Percentiles rank a stretch among this genome's conserved stretches.
Evolutionary conservation across 2,113 vertebrate genomes (phyloP).

Genomic region (Zapus hudsonius): DNA sequence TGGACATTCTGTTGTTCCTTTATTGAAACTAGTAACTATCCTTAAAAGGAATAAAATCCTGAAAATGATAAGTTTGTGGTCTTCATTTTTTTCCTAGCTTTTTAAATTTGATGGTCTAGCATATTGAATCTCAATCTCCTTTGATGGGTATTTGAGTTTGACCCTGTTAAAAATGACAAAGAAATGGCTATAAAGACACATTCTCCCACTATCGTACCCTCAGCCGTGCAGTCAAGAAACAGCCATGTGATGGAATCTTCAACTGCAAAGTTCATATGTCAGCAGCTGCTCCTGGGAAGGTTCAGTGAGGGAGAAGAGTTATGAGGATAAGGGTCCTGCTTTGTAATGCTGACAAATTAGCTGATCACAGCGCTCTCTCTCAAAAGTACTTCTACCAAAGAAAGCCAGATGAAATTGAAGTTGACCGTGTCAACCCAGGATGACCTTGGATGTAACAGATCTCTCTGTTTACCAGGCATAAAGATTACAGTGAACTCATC

Average conservation of each 20-base stretch:
- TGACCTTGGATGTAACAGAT: conserved; percentile 60
- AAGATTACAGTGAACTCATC: conserved; percentile 62
- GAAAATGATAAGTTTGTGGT: conserved; percentile 49
- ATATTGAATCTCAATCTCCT: conserved; percentile 69
- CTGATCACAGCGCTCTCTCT: conserved; percentile 60
- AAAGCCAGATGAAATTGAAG: conserved; percentile 68
- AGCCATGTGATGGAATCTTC: conserved; percentile 64
- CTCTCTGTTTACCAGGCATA: conserved; percentile 70
- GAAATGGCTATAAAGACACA: conserved; percentile 64
- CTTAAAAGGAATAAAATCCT: conserved; percentile 68
- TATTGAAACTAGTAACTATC: conserved; percentile 68
- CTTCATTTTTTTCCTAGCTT: neutral
- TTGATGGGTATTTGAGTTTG: conserved; percentile 73
- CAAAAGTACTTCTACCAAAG: conserved; percentile 65
- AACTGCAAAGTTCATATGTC: conserved; percentile 75
- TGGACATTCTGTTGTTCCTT: conserved; percentile 69
- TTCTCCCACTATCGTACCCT: conserved; percentile 61
- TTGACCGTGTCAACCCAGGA: conserved; percentile 60
- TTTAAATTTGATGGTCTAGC: conserved; percentile 49
- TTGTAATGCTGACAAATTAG: conserved; percentile 74
- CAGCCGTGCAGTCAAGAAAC: conserved; percentile 66
- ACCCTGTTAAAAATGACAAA: conserved; percentile 72
- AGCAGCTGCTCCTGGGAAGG: conserved; percentile 26
- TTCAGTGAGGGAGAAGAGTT: conserved; percentile 68
- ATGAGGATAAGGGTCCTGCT: conserved; percentile 36